Percentiles rank a stretch among this genome's conserved stretches.
These are phyloP conservation scores for Drosophila sucinea DNA, from an alignment of 1,140 invertebrate genomes.

Conservation along the genomic window DNA sequence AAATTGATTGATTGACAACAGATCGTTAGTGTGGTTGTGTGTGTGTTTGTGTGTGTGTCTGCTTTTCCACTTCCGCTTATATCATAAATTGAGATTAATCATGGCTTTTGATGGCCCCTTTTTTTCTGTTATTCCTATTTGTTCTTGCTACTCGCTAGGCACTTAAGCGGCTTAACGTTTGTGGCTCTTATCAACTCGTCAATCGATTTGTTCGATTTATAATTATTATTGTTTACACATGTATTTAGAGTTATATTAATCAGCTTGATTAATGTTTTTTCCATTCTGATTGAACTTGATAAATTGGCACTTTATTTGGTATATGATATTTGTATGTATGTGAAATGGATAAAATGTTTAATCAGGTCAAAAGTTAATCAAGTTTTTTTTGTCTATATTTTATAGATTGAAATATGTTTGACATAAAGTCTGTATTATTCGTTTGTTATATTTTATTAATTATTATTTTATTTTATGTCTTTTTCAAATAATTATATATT, in stretches of 20 bases:
- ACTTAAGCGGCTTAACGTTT: conserved; percentile 56
- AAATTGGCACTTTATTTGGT: conserved; percentile 4
- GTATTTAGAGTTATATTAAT: conserved; percentile 21
- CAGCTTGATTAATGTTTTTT: conserved; percentile 7
- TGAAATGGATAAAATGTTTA: background rate
- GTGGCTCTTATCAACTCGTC: background rate
- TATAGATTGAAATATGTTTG: background rate
- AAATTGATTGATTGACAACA: conserved; percentile 72
- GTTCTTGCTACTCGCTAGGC: conserved; percentile 56
- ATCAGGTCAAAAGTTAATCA: background rate
- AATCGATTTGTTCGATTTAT: conserved; percentile 11
- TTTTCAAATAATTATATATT: too few species aligned
- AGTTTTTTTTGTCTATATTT: conserved; percentile 14
- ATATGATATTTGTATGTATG: background rate
- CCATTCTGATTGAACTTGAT: background rate
- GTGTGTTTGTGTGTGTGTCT: background rate
- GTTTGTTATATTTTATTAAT: background rate
- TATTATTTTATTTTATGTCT: background rate
- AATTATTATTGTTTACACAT: conserved; percentile 11
- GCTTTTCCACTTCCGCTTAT: conserved; percentile 41
- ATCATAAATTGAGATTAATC: conserved; percentile 81
- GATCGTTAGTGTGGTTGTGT: conserved; percentile 53
- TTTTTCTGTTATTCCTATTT: conserved; percentile 26
- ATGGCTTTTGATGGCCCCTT: conserved; percentile 61
- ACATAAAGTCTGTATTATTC: background rate